phyloP scores from a whole-genome alignment of 2,888 invertebrate genomes.

The Leucophenga maculata region DNA sequence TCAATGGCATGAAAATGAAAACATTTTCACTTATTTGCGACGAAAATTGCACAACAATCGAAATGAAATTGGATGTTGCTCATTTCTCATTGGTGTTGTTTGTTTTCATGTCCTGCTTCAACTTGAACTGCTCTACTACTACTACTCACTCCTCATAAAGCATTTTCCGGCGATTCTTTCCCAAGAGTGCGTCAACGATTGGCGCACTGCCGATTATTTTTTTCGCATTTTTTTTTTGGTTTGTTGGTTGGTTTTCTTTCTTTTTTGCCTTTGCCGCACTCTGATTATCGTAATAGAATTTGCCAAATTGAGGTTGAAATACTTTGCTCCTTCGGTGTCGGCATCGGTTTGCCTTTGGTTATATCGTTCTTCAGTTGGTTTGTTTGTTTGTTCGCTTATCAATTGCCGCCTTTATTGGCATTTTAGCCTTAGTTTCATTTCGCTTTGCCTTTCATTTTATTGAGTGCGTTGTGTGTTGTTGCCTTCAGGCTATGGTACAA shows the following conservation, averaged over 20 bases:
- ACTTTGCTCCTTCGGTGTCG: constrained; percentile 43
- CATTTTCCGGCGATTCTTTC: constrained; percentile 61
- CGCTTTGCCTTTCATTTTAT: constrained; percentile 41
- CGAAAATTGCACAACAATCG: constrained; percentile 71
- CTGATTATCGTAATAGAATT: constrained; percentile 69
- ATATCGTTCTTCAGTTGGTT: constrained; percentile 33
- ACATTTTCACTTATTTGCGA: constrained; percentile 68
- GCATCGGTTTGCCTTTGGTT: not conserved
- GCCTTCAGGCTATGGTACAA: constrained; percentile 12
- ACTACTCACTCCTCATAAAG: constrained; percentile 51
- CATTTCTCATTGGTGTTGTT: constrained; percentile 53
- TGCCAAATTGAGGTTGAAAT: constrained; percentile 71
- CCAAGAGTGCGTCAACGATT: constrained; percentile 30
- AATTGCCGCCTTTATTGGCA: constrained; percentile 63
- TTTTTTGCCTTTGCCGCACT: constrained; percentile 38
- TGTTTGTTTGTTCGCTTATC: constrained; percentile 55
- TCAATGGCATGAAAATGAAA: constrained; percentile 60
- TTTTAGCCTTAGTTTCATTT: constrained; percentile 44
- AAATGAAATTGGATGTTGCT: constrained; percentile 71
- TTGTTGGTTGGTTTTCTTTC: no score
- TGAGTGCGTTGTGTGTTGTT: constrained; percentile 42
- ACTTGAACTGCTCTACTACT: no score
- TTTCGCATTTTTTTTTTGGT: not conserved
- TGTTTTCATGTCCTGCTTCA: constrained; percentile 35
- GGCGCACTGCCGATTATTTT: constrained; percentile 22